Conservation (phyloP, 2,888 invertebrate genomes). For the Colostygia pectinataria region DNA sequence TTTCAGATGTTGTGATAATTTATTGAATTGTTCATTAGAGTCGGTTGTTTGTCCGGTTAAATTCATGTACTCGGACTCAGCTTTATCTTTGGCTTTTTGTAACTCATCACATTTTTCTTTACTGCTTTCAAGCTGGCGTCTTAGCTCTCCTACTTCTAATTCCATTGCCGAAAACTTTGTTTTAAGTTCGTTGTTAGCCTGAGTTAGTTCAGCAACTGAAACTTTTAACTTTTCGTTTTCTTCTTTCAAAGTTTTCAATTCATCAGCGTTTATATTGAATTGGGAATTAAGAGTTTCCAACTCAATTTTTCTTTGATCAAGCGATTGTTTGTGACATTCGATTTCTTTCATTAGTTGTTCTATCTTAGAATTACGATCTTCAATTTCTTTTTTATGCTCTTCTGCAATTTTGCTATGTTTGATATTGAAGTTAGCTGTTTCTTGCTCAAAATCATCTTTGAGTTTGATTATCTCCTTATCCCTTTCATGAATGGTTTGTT, state of each 20-base stretch:
- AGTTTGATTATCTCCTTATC: constrained; percentile 81
- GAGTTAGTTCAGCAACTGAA: constrained; percentile 68
- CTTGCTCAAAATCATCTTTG: constrained; percentile 74
- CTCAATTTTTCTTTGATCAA: constrained; percentile 75
- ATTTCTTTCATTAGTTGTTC: constrained; percentile 76
- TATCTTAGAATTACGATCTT: constrained; percentile 76
- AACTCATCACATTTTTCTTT: constrained; percentile 83
- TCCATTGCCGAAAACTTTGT: constrained; percentile 73
- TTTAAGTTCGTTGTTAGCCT: constrained; percentile 63
- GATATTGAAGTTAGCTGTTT: constrained; percentile 75
- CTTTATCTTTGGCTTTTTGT: constrained; percentile 80
- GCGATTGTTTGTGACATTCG: constrained; percentile 67
- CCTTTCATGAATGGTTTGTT: constrained; percentile 78
- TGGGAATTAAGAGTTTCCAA: constrained; percentile 73
- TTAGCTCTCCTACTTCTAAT: constrained; percentile 81
- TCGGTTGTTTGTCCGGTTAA: constrained; percentile 83
- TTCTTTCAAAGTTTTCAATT: constrained; percentile 67
- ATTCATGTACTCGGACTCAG: constrained; percentile 83
- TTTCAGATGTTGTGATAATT: constrained; percentile 80
- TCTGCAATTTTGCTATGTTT: constrained; percentile 77
- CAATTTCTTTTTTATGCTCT: constrained; percentile 78
- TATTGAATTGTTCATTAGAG: constrained; percentile 82
- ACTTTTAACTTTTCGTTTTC: constrained; percentile 70
- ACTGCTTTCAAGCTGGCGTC: constrained; percentile 79
- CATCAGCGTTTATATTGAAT: constrained; percentile 68